phyloP scores from a whole-genome alignment of 2,113 vertebrate genomes.

The Lutjanus erythropterus region DNA sequence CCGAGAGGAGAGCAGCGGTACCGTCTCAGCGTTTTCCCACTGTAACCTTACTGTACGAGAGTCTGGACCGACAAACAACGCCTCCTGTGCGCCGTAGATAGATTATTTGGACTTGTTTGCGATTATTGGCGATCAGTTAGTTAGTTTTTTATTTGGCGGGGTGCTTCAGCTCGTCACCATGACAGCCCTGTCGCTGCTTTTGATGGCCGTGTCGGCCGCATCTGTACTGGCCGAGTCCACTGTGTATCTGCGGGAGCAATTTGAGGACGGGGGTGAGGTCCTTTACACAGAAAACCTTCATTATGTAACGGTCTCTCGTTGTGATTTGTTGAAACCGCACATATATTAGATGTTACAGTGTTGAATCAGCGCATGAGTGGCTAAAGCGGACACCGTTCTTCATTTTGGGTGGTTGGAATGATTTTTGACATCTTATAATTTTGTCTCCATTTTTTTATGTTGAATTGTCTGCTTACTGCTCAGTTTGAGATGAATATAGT shows the following conservation, averaged over 20 bases:
- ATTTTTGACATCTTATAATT: neutral
- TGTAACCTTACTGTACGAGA: conserved; percentile 52
- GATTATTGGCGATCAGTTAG: neutral
- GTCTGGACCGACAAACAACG: neutral
- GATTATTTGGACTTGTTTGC: neutral
- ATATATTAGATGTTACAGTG: accelerated
- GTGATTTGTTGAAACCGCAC: neutral
- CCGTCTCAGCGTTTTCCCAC: conserved; percentile 21
- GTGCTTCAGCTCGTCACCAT: conserved; percentile 57
- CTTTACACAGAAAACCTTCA: neutral
- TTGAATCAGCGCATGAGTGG: neutral
- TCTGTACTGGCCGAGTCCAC: conserved; percentile 78
- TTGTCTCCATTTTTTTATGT: neutral
- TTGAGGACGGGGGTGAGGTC: conserved; percentile 88
- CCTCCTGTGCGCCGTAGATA: neutral
- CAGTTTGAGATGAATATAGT: neutral
- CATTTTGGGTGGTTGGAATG: neutral
- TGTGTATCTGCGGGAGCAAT: conserved; percentile 88
- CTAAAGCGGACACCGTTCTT: neutral
- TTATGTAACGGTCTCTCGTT: neutral
- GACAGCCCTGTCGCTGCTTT: conserved; percentile 78
- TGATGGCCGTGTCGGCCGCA: conserved; percentile 74
- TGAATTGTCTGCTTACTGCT: neutral
- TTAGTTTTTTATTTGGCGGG: neutral
- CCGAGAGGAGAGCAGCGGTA: conserved; percentile 76